Conservation (phyloP, 2,113 vertebrate genomes). For the Chaenocephalus aceratus region DNA sequence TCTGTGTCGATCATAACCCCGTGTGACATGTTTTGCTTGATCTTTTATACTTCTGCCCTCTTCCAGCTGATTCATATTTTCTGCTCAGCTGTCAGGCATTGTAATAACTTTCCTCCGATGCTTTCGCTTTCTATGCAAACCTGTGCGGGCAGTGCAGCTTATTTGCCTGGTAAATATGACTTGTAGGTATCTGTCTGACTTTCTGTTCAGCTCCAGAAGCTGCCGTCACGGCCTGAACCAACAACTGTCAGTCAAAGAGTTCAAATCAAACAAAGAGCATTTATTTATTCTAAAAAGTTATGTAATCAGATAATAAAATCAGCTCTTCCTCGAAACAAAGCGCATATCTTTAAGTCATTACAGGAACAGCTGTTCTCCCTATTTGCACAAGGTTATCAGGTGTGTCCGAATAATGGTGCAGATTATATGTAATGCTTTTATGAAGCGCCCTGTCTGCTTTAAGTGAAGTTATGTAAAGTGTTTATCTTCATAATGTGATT, state of each 20-base stretch:
- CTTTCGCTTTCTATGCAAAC: conserved; percentile 62
- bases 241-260: neutral
- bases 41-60: neutral
- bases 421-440: neutral
- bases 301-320: neutral
- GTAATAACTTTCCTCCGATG: conserved; percentile 25
- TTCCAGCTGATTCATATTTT: conserved; percentile 29
- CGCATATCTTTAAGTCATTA: neutral
- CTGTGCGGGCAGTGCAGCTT: neutral
- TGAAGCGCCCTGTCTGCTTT: neutral
- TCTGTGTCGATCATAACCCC: neutral
- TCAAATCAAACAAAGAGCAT: too few relatives aligned
- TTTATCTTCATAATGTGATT: neutral
- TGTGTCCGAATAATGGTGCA: neutral
- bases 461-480: neutral
- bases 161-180: conserved; percentile 66
- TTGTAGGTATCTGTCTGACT: neutral
- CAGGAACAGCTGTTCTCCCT: neutral
- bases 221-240: neutral
- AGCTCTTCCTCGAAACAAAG: too few relatives aligned
- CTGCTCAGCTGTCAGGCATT: conserved; percentile 17
- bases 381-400: conserved; percentile 4
- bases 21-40: neutral
- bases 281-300: too few relatives aligned
- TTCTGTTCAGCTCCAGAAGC: neutral